A percentile compares a stretch with the other conserved stretches of the same genome.
These are phyloP conservation scores for Diachasmimorpha longicaudata DNA, from an alignment of 1,140 invertebrate species.

Conservation along the genomic window DNA sequence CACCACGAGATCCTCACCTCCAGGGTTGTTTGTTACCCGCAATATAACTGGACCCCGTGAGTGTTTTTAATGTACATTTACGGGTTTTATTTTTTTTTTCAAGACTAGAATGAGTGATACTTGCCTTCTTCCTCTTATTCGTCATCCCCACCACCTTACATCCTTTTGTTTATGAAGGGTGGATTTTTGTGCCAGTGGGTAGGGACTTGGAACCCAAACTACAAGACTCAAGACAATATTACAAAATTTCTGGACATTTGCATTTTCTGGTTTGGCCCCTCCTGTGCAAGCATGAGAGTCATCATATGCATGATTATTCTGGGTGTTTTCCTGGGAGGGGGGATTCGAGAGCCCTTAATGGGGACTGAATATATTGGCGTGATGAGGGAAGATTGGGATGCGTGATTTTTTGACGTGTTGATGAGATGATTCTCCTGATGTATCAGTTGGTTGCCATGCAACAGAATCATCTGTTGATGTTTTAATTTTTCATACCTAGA, in stretches of 20 bases:
- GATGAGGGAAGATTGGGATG: neutral
- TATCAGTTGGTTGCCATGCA: too few relatives aligned
- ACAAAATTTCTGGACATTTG: slow-evolving; percentile 19
- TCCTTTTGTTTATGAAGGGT: neutral
- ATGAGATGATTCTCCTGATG: neutral
- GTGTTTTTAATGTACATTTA: neutral
- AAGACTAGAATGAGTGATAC: neutral
- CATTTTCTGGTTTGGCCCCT: slow-evolving; percentile 11
- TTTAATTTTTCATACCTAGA: too few relatives aligned
- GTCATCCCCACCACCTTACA: neutral
- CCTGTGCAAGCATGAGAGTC: slow-evolving; percentile 34
- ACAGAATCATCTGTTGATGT: too few relatives aligned
- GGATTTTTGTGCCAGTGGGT: neutral
- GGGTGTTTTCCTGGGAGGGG: slow-evolving; percentile 16
- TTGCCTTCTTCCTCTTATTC: neutral
- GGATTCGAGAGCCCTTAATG: neutral
- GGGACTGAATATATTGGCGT: neutral
- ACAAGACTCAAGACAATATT: slow-evolving; percentile 41
- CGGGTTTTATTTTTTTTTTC: neutral
- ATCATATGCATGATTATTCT: slow-evolving; percentile 31
- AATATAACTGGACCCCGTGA: neutral
- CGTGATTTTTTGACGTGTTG: neutral
- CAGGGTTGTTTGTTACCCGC: neutral
- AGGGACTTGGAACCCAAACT: neutral
- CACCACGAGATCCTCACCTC: neutral